These are phyloP conservation scores for Mustela lutreola DNA, from an alignment of 2,113 vertebrate genomes.

Conservation along the genomic window DNA sequence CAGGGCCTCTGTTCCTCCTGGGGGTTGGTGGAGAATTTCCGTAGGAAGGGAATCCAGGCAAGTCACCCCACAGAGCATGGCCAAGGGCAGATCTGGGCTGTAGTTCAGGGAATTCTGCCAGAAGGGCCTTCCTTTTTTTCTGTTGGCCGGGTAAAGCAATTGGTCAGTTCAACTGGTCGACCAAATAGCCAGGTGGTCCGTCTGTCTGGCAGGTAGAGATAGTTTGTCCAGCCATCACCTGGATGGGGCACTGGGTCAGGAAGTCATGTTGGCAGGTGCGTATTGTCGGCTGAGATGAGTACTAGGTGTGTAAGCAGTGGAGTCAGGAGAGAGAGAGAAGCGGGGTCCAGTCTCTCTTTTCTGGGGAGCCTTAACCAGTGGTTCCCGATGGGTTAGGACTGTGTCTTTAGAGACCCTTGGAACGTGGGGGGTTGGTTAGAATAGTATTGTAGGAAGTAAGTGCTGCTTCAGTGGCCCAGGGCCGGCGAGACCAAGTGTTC, in stretches of 20 bases:
- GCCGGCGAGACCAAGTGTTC: neutral
- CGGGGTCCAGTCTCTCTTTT: neutral
- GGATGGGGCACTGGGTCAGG: neutral
- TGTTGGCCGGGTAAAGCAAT: accelerated
- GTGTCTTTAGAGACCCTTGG: neutral
- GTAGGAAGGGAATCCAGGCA: neutral
- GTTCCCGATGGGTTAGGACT: neutral
- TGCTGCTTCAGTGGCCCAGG: neutral
- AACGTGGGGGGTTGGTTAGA: neutral
- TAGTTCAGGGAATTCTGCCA: neutral
- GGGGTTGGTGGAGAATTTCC: neutral
- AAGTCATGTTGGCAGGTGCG: neutral
- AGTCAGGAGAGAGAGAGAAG: neutral
- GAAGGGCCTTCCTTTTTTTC: neutral
- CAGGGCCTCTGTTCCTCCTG: neutral
- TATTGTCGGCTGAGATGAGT: neutral
- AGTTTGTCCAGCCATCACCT: neutral
- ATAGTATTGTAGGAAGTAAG: neutral
- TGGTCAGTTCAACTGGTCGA: neutral
- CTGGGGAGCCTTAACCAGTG: neutral
- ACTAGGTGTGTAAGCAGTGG: neutral
- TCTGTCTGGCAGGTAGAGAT: neutral
- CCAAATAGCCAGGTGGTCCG: neutral
- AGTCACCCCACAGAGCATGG: neutral
- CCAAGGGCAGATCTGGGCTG: neutral